These are phyloP conservation scores for Hypanus sabinus DNA, from an alignment of 2,113 vertebrate genomes.

Conservation along the genomic window DNA sequence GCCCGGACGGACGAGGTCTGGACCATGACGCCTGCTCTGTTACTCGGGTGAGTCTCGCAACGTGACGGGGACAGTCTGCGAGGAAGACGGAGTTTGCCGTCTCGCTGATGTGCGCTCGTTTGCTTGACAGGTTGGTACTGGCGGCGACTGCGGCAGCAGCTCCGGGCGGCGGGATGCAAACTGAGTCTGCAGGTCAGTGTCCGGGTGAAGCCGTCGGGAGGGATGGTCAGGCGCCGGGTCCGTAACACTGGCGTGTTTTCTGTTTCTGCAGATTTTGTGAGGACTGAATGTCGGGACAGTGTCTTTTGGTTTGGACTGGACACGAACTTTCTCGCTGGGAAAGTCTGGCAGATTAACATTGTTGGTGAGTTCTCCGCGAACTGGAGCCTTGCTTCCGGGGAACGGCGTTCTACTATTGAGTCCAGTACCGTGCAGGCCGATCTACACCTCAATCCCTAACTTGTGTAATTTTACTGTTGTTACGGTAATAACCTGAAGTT, in stretches of 20 bases:
- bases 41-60: background rate
- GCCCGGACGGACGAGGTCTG: no score
- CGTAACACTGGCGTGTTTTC: background rate
- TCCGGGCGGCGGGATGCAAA: background rate
- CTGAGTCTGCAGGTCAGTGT: background rate
- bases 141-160: background rate
- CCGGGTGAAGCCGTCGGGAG: background rate
- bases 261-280: background rate
- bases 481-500: no score
- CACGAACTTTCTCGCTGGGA: background rate
- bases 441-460: no score
- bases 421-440: no score
- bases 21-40: background rate
- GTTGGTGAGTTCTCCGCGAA: background rate
- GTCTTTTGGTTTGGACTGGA: constrained; percentile 16
- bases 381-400: no score
- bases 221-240: background rate
- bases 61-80: no score
- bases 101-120: background rate
- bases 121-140: background rate
- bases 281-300: constrained; percentile 13
- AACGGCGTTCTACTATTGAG: no score
- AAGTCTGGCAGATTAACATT: constrained; percentile 13
- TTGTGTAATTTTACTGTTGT: no score
- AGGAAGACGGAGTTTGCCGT: background rate